Evolutionary conservation across 2,113 vertebrate genomes (phyloP), one percentile per base, ranked within the genome.

Genomic region (Paracanthobrama guichenoti): DNA sequence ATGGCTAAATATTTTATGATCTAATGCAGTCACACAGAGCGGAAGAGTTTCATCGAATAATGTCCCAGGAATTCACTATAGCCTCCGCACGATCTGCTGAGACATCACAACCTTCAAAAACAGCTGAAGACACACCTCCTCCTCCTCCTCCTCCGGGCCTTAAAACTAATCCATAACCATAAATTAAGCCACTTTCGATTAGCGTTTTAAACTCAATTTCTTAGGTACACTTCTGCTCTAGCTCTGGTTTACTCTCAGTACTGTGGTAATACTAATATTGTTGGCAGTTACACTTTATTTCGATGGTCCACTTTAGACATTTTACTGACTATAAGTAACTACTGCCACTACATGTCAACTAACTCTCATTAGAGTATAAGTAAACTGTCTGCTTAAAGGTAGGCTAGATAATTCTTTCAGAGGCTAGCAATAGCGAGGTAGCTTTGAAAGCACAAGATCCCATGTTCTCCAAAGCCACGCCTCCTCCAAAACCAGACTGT

Each of bases 111-210:
- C 71, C 71, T 48, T 73, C 71, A 73, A 73, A 73, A 73, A 48
- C 71, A 48, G 71, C 71, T 73, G 42, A 48, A 72, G 69, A 72
- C 69, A 69, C 12, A n/a, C 22, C 1, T 14, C 39, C 69, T 24
- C 69, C 1, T 14, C 39, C 69, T 24, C 69, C 16, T 35, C 62
- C 22, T 44, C 42, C 71, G 7, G 42, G 42, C 5, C 22, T 73
- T 48, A 48, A 44, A 73, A 48, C 71, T 16, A 73, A 73, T 73
- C 71, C 71, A 73, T 73, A 73, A 73, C n/a, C 71, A 26, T 73
- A 48, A 48, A 73, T 73, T 24, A 73, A 14, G 13, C 42, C 71
- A 73, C 71, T 73, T 73, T 73, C 69, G 11, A 73, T 73, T 46
- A 73, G 69, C 42, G 24, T 46, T 44, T 46, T 14, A 16, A 48